phyloP scores from a whole-genome alignment of 2,797 vertebrate species.

The Anabacerthia variegaticeps region DNA sequence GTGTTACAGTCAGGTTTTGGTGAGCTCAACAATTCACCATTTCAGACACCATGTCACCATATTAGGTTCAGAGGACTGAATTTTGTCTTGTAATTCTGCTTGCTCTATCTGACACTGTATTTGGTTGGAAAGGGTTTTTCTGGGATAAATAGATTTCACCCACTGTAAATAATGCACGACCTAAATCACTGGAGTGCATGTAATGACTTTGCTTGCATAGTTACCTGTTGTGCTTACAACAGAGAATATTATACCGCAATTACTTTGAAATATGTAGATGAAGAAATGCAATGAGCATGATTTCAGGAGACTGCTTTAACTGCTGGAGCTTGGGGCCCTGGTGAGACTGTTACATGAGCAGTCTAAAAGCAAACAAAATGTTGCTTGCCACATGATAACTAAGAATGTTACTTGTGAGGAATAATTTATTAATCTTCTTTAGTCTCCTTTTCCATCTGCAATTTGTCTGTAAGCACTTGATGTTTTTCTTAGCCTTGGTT shows the following conservation, averaged over 20 bases:
- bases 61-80: not conserved
- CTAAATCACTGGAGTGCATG: not conserved
- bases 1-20: not conserved
- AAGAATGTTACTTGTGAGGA: not conserved
- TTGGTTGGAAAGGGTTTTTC: not conserved
- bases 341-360: not conserved
- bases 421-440: constrained; percentile 25
- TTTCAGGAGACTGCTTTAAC: constrained; percentile 12
- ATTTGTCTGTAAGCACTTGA: not conserved
- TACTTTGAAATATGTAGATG: constrained; percentile 20
- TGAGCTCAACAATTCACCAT: not conserved
- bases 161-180: not conserved
- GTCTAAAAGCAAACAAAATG: not conserved
- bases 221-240: not conserved
- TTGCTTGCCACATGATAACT: not conserved
- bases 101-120: not conserved
- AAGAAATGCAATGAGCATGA: constrained; percentile 1
- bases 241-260: constrained; percentile 31
- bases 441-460: not conserved
- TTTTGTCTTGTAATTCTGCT: not conserved
- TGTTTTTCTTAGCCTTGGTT: not conserved
- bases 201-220: not conserved
- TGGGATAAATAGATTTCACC: not conserved
- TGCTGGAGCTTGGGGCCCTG: not conserved
- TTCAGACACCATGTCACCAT: not conserved